Base-by-base conservation (phyloP, 2,888 invertebrate species). In the Tuta absoluta region DNA sequence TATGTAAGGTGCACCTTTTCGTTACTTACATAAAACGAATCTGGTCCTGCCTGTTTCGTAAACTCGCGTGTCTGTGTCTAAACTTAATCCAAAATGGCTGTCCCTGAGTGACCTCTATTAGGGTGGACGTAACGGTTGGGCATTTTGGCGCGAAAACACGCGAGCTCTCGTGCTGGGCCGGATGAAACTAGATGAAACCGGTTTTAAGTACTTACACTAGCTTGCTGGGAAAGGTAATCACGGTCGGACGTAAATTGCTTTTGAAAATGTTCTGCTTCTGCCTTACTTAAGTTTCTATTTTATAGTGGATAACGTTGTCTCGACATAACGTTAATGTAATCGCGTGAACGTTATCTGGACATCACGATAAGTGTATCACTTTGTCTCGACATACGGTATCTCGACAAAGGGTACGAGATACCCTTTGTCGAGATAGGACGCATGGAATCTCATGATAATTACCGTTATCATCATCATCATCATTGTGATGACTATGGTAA, bases 141-240 rank as follows among this genome's bases (percentile, higher is more conserved):
- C 45, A 57, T 65, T 63, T 38, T 11, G 62, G 60, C 37, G 51
- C 33, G 17, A 33, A 48, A 61, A 64, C 67, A 67, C 68, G 70
- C 68, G 59, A 69, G n/a, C 21, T 68, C 33, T 65, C 66, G 66
- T 66, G 69, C 59, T 28, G 53, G 41, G 60, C 62, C 60, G 68
- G 70, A 71, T 75, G 71, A 66, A 69, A 71, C 68, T 72, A 70
- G 73, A 62, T 67, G 65, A 66, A 65, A 66, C 68, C 64, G 68
- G 66, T 59, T 64, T 66, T 65, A 63, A 62, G 63, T 61, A 60
- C 61, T 61, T 17, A 17, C 63, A 69, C 72, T 72, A 56, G 33
- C 1, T 56, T 49, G 23, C 14, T 23, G 21, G 24, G 51, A 23
- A 23, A 53, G 51, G 11, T 53, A 53, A 53, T 23, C 17, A 45